Evolutionary conservation across 1,140 invertebrate genomes (phyloP), one percentile per base, ranked within the genome.

Genomic region (Sitobion miscanthi): DNA sequence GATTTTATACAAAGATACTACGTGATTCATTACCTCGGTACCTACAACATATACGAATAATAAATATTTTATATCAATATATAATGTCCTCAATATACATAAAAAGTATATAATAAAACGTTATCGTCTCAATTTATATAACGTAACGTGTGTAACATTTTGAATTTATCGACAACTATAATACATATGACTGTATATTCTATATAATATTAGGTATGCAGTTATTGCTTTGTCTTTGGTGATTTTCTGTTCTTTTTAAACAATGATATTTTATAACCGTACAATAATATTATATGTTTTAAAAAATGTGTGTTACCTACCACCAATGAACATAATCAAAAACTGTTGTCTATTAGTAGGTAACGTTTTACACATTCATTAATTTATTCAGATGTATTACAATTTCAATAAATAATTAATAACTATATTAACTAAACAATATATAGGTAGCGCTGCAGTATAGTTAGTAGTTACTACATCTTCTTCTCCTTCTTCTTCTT

Each of bases 11-110:
- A 35, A 77, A 17, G 62, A 77, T 77, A 77, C 30, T 30, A n/a
- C n/a, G 30, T 77, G 30, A 77, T 77, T 77, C 62, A 77, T 77
- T 77, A n/a, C 30, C 17, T 77, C 5, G 14, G 17, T 6, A 42
- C 42, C 42, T 42, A 77, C 62, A 77, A n/a, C 30, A 35, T 77
- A 2, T n/a, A 77, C 6, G 62, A 77, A 35, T 77, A 77, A 77
- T 77, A 35, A n/a, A 77, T 77, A 77, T 77, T 17, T 77, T n/a
- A 69, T 69, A 69, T 77, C 62, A 77, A 77, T 77, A n/a, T 77
- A 54, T 54, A 21, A 77, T 77, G n/a, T n/a, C 30, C 62, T 77
- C n/a, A n/a, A 77, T 77, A 35, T 77, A 17, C n/a, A 77, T 77
- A 77, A 77, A 77, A n/a, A 35, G 62, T 77, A 35, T 77, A n/a